Conservation (phyloP, 2,888 invertebrate species). For the Diogma glabrata region DNA sequence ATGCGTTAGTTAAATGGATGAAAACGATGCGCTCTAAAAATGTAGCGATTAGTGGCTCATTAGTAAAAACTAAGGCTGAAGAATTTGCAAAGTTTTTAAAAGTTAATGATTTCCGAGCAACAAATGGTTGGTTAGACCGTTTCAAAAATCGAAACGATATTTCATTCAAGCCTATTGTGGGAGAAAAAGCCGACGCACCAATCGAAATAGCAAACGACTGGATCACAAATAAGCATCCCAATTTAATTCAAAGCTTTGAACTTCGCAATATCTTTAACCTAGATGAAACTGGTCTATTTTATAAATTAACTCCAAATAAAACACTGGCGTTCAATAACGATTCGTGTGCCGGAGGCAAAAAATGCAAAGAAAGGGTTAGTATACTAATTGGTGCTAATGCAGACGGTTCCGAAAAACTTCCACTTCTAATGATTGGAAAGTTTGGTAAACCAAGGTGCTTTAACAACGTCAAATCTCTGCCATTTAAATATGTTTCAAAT, state of each 20-base stretch:
- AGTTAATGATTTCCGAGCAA: no score
- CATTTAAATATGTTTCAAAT: background rate
- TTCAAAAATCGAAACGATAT: no score
- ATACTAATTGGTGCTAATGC: background rate
- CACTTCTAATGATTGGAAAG: background rate
- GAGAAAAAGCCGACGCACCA: background rate
- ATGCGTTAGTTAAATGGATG: no score
- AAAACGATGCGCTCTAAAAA: no score
- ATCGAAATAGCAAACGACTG: background rate
- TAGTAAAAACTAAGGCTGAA: no score
- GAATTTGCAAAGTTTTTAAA: no score
- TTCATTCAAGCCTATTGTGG: no score
- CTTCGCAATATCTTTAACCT: background rate
- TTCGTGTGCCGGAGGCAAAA: background rate
- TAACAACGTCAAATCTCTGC: background rate
- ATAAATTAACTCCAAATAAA: background rate
- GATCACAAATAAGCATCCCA: background rate
- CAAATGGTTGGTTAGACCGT: no score
- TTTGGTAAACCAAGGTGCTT: background rate
- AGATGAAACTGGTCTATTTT: background rate
- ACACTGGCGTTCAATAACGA: background rate
- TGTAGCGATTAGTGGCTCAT: no score
- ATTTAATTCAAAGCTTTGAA: background rate
- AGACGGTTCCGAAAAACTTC: background rate
- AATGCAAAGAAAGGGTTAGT: background rate